Conservation (phyloP, 2,113 vertebrate species). For the Gnathonemus longibarbis region DNA sequence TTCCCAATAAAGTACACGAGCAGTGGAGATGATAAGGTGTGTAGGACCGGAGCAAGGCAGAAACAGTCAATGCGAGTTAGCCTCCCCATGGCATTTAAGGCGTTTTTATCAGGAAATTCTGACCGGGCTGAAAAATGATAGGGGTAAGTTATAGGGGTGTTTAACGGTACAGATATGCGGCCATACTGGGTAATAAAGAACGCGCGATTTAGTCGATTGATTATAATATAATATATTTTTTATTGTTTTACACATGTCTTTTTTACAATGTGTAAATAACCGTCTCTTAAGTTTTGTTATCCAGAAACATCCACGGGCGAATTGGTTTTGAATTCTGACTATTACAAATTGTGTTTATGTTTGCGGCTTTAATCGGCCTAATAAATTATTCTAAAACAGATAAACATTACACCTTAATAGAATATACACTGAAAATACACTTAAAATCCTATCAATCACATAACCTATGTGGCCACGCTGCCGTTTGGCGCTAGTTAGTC, state of each 20-base stretch:
- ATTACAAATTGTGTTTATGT: neutral
- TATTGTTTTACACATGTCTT: neutral
- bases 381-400: neutral
- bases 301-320: neutral
- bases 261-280: neutral
- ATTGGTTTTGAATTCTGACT: neutral
- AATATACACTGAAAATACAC: neutral
- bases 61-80: neutral
- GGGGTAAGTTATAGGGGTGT: neutral
- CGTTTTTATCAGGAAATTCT: neutral
- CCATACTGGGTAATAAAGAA: neutral
- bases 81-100: neutral
- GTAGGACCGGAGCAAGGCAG: neutral
- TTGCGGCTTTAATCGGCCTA: neutral
- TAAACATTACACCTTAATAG: neutral
- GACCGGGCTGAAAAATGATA: neutral
- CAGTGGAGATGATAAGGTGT: too few species aligned
- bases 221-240: neutral
- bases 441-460: neutral
- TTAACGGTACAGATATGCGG: neutral
- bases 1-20: too few species aligned
- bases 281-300: neutral
- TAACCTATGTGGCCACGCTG: neutral
- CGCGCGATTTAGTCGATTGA: neutral
- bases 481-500: neutral